These are phyloP conservation scores for Notiomystis cincta DNA, from an alignment of 2,113 vertebrate genomes.

Conservation along the genomic window DNA sequence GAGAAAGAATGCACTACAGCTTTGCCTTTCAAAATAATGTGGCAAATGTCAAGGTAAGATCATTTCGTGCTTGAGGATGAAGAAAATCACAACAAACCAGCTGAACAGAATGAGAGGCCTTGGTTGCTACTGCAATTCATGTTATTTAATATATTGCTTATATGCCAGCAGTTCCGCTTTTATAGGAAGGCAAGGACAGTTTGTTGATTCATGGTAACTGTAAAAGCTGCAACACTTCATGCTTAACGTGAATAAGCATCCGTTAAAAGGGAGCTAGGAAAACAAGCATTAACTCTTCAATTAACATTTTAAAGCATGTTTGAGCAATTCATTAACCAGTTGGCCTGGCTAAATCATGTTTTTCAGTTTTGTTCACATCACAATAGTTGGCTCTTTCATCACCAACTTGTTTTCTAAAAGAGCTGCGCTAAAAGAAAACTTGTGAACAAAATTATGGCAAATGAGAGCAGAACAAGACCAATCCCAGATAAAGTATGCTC, in stretches of 20 bases:
- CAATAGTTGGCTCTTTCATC: not conserved
- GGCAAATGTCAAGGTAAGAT: not conserved
- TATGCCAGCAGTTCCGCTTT: not conserved
- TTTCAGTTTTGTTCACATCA: not conserved
- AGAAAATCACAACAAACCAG: not conserved
- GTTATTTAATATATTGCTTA: not conserved
- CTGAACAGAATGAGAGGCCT: not conserved
- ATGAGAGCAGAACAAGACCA: not conserved
- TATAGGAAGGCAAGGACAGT: not conserved
- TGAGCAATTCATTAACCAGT: not conserved
- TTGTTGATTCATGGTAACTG: slow-evolving; percentile 5
- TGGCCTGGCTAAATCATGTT: not conserved
- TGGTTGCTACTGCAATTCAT: not conserved
- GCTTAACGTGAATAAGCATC: not conserved
- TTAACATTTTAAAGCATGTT: not conserved
- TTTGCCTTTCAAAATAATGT: not conserved
- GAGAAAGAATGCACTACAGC: not conserved
- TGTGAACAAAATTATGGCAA: not conserved
- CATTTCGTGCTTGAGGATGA: not conserved
- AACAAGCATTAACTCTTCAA: not conserved
- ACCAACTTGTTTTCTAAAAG: not conserved
- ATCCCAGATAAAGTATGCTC: not conserved
- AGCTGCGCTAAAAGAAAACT: not conserved
- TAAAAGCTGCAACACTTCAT: not conserved
- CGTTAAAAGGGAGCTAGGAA: not conserved